A percentile compares a stretch with the other conserved stretches of the same genome.
Conservation (phyloP, 2,113 vertebrate species). For the Eudyptes chrysolophus region DNA sequence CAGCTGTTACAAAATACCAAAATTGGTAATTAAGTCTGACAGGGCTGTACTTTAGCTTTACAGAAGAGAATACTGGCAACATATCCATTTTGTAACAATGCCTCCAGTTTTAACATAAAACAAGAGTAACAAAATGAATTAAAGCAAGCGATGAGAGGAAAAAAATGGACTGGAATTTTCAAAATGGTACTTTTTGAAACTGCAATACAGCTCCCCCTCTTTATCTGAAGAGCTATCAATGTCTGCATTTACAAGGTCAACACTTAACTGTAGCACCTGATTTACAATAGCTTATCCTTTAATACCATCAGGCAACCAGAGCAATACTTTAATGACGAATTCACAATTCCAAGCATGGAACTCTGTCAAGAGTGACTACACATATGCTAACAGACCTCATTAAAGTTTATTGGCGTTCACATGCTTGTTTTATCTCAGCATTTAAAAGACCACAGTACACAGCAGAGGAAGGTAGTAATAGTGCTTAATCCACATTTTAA, state of each 20-base stretch:
- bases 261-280: neutral
- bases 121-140: neutral
- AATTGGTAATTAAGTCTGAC: slow-evolving; percentile 61
- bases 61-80: slow-evolving; percentile 19
- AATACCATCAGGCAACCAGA: neutral
- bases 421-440: neutral
- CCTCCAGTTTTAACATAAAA: neutral
- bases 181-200: neutral
- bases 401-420: neutral
- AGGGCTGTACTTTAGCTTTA: slow-evolving; percentile 40
- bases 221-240: neutral
- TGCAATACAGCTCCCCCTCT: neutral
- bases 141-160: neutral
- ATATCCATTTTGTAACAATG: neutral
- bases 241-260: slow-evolving; percentile 8
- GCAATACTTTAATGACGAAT: neutral
- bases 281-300: slow-evolving; percentile 20
- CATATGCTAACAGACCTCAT: neutral
- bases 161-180: accelerated
- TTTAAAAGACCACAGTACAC: neutral
- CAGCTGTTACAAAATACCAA: slow-evolving; percentile 68
- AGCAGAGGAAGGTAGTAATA: neutral
- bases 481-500: neutral
- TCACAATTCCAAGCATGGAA: slow-evolving; percentile 20
- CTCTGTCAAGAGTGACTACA: neutral